phyloP scores from a whole-genome alignment of 2,113 vertebrate species.

The Dolichotis patagonum region DNA sequence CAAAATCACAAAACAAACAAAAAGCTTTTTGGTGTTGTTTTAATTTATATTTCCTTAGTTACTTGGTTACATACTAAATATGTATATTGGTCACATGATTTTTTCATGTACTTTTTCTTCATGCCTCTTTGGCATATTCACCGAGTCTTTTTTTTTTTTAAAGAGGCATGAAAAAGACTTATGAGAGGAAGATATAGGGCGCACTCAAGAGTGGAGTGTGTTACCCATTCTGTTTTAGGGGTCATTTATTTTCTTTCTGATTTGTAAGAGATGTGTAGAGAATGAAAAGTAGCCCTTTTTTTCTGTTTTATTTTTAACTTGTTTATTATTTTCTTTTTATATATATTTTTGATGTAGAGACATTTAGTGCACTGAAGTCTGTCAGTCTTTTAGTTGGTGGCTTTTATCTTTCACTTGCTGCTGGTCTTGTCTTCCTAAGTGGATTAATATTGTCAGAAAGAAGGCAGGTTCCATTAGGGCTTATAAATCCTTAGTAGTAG shows the following conservation, averaged over 20 bases:
- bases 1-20: not conserved
- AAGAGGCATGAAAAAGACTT: not conserved
- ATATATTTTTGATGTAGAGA: slow-evolving; percentile 7
- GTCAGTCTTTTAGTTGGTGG: not conserved
- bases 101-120: not conserved
- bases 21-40: not conserved
- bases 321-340: not conserved
- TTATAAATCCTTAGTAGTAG: not conserved
- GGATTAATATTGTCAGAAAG: slow-evolving; percentile 32
- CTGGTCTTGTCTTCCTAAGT: not conserved
- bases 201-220: not conserved
- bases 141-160: not conserved
- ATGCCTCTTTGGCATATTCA: not conserved
- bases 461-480: not conserved
- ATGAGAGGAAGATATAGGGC: not conserved
- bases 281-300: not conserved
- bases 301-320: not conserved
- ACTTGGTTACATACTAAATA: not conserved
- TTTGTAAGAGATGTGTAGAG: not conserved
- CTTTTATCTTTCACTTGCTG: slow-evolving; percentile 16
- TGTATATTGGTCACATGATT: not conserved
- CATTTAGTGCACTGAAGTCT: not conserved
- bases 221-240: not conserved
- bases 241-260: not conserved
- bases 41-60: not conserved